These are phyloP conservation scores for Rhopalosiphum maidis DNA, from an alignment of 1,140 invertebrate genomes.

Conservation along the genomic window DNA sequence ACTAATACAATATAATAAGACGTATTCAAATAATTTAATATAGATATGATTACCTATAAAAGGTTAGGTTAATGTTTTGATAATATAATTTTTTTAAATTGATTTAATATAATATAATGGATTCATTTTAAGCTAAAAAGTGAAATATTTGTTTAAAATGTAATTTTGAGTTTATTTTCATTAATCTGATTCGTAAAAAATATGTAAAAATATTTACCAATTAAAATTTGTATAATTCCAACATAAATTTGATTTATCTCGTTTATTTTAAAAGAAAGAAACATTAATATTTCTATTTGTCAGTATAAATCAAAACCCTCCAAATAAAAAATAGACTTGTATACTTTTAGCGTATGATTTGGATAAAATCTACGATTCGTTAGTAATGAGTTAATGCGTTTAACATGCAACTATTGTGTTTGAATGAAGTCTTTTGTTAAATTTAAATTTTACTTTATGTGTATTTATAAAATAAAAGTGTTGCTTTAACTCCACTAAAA, in stretches of 20 bases:
- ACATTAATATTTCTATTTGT: conserved; percentile 22
- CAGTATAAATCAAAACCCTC: conserved; percentile 36
- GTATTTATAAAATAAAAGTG: neutral
- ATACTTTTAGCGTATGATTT: neutral
- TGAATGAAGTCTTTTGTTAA: conserved; percentile 1
- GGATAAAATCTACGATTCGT: conserved; percentile 46
- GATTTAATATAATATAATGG: neutral
- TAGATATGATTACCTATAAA: too few species aligned
- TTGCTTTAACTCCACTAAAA: neutral
- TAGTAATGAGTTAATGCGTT: conserved; percentile 32
- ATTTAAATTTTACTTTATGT: neutral
- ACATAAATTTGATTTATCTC: conserved; percentile 34
- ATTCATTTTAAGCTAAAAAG: neutral
- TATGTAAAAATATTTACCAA: conserved; percentile 39
- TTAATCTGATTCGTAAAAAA: conserved; percentile 3
- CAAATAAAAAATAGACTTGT: conserved; percentile 37
- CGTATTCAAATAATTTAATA: too few species aligned
- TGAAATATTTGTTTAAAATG: neutral
- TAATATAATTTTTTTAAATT: neutral
- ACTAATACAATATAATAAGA: too few species aligned
- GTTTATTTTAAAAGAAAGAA: conserved; percentile 24
- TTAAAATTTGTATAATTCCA: conserved; percentile 47
- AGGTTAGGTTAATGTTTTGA: too few species aligned
- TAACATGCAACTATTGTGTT: conserved; percentile 30
- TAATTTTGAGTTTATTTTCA: neutral